Conservation (phyloP, 2,797 vertebrate genomes). For the Antrozous pallidus region DNA sequence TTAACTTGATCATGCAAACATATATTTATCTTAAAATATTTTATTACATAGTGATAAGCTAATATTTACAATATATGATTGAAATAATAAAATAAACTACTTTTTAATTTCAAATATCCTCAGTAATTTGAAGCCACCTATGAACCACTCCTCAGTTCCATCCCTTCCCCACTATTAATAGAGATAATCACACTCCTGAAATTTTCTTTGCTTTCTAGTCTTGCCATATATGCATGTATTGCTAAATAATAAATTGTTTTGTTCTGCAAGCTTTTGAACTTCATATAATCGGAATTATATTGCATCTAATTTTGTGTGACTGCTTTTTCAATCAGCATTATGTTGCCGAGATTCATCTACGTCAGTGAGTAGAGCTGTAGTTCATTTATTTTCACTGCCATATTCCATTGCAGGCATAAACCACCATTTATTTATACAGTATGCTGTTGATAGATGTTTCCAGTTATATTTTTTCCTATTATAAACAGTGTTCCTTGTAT, state of each 20-base stretch:
- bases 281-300: conserved; percentile 19
- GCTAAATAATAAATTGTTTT: not conserved
- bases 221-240: not conserved
- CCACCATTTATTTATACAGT: not conserved
- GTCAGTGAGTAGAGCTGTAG: not conserved
- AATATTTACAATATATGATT: not conserved
- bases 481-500: not conserved
- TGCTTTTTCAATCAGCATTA: not conserved
- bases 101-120: not conserved
- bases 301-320: conserved; percentile 38
- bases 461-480: not conserved
- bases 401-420: not conserved
- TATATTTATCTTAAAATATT: not conserved
- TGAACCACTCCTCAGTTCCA: not conserved
- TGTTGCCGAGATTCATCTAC: conserved; percentile 1
- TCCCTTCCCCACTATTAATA: not conserved
- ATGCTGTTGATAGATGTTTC: not conserved
- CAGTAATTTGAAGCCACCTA: not conserved
- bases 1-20: not conserved
- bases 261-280: not conserved
- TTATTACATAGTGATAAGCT: not conserved
- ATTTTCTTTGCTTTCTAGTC: not conserved
- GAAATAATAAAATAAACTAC: not conserved
- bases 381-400: conserved; percentile 30
- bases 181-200: not conserved